Conservation (phyloP, 2,113 vertebrate species). For the Tautogolabrus adspersus region DNA sequence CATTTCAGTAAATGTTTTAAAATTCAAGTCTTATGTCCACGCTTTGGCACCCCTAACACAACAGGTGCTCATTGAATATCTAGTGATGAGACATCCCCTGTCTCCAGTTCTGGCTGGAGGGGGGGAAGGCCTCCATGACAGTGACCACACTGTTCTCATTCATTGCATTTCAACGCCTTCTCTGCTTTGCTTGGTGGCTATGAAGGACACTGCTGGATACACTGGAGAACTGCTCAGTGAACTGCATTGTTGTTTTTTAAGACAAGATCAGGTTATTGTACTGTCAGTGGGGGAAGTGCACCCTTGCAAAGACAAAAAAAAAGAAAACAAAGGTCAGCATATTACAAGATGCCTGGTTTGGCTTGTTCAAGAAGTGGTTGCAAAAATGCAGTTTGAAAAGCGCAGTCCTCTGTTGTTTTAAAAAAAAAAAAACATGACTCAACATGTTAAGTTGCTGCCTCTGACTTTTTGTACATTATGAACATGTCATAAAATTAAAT, state of each 20-base stretch:
- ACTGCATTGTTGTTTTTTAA: slow-evolving; percentile 29
- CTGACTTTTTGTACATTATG: not conserved
- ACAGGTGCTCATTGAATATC: slow-evolving; percentile 80
- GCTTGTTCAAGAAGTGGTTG: slow-evolving; percentile 7
- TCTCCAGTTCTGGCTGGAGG: slow-evolving; percentile 60
- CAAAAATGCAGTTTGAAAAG: not conserved
- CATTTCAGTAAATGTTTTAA: slow-evolving; percentile 46
- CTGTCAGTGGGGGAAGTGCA: not conserved
- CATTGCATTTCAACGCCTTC: slow-evolving; percentile 53
- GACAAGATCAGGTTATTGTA: slow-evolving; percentile 34
- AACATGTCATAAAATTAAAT: not conserved
- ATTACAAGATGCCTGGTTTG: not conserved
- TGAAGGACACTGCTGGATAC: slow-evolving; percentile 50
- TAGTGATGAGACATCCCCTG: slow-evolving; percentile 68
- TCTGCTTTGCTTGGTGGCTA: slow-evolving; percentile 39
- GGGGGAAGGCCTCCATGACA: slow-evolving; percentile 42
- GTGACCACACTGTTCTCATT: slow-evolving; percentile 74
- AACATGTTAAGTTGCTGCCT: not conserved
- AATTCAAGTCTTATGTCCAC: slow-evolving; percentile 61
- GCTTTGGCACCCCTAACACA: slow-evolving; percentile 71
- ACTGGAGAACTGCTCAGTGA: slow-evolving; percentile 28
- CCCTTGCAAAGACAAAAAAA: not conserved
- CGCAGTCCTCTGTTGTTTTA: not conserved
- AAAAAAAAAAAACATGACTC: slow-evolving; percentile 8
- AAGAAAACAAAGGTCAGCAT: not conserved